Evolutionary conservation across 1,140 invertebrate species (phyloP), one percentile per base, ranked within the genome.

Genomic region (Pararge aegeria): DNA sequence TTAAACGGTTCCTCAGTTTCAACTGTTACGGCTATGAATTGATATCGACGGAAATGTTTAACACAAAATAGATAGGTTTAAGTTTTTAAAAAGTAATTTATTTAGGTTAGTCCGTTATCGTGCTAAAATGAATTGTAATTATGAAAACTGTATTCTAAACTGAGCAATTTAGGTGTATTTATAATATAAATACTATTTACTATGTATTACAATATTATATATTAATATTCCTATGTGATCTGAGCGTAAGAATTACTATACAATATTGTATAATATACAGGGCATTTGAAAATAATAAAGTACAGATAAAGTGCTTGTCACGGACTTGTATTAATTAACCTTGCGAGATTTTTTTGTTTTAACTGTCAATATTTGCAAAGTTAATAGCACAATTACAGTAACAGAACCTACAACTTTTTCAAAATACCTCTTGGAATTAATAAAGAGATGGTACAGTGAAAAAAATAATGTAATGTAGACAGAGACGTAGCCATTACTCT

Each of bases 61-160:
- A 60, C 60, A 62, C 53, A 12, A 24, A 18, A 16, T 80, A 77
- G 66, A 15, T 80, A 76, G 67, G 16, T 50, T 70, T 77, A 78
- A 81, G 76, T 68, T 77, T 66, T 16, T 29, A 49, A 49, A 59
- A 63, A 54, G 55, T 68, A 64, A 71, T 70, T 75, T 71, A 74
- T 74, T 75, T 75, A 44, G 65, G 66, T 66, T 78, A 52, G 58
- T 64, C 50, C 44, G 27, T 29, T 44, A 20, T 20, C 46, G 54
- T 63, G 52, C 46, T 50, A 40, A 4, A 46, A 59, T 65, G 38
- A 24, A 59, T 65, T 46, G 44, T 44, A 61, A 55, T 56, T 64
- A 65, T 54, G 38, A 44, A 56, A 64, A 66, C 61, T 46, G 52
- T 65, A 70, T 70, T 70, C 24, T 72, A 72, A 73, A 73, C 30